Evolutionary conservation across 1,140 invertebrate genomes (phyloP).

Genomic region (Gonioctena quinquepunctata): DNA sequence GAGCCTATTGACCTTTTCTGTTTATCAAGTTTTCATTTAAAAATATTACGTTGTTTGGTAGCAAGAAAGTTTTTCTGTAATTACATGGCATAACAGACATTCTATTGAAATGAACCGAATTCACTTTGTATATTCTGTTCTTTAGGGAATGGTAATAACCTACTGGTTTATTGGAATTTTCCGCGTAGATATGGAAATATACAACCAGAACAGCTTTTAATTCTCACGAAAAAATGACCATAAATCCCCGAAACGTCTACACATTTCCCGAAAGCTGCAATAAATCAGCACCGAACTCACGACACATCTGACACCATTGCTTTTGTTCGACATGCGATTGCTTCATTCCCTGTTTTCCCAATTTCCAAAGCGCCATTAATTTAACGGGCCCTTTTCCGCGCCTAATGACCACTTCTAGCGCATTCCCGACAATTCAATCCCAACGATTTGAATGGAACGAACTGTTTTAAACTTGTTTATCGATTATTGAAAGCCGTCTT

Average conservation of each 20-base stretch:
- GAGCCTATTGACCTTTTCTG: too few relatives aligned
- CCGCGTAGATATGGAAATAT: too few relatives aligned
- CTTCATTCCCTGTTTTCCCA: not conserved
- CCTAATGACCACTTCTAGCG: constrained; percentile 4
- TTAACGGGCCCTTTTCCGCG: not conserved
- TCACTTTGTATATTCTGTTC: too few relatives aligned
- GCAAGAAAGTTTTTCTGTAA: too few relatives aligned
- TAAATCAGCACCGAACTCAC: constrained; percentile 3
- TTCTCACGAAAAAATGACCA: not conserved
- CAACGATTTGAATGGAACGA: not conserved
- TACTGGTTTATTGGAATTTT: too few relatives aligned
- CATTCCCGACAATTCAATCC: not conserved
- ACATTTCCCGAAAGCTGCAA: not conserved
- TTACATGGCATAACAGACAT: too few relatives aligned
- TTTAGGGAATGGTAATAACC: too few relatives aligned
- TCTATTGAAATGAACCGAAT: too few relatives aligned
- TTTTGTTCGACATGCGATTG: constrained; percentile 11
- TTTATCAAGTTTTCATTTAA: too few relatives aligned
- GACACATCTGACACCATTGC: not conserved
- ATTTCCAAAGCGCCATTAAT: constrained; percentile 5
- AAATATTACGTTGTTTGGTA: too few relatives aligned
- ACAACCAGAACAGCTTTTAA: too few relatives aligned
- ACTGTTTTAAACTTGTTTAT: constrained; percentile 11
- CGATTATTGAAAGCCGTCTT: constrained; percentile 10
- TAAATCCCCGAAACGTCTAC: constrained; percentile 2